These are phyloP conservation scores for Picathartes gymnocephalus DNA, from an alignment of 2,113 vertebrate species.

Conservation along the genomic window DNA sequence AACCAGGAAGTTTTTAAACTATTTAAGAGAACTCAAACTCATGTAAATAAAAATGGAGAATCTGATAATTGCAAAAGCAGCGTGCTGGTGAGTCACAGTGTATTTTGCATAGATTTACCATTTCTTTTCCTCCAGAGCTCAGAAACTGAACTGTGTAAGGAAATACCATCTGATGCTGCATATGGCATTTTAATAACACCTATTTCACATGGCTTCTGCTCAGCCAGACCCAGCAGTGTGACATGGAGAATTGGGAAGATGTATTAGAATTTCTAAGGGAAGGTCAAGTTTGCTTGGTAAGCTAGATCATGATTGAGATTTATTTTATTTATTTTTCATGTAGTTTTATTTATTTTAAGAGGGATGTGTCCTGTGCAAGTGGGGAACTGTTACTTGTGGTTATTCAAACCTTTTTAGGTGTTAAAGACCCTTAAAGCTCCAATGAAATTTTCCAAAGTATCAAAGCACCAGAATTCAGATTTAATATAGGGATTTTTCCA, in stretches of 20 bases:
- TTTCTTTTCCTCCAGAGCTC: not conserved
- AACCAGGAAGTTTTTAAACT: not conserved
- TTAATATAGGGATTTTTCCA: not conserved
- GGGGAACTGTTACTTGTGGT: accelerated
- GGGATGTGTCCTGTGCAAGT: not conserved
- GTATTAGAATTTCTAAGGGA: not conserved
- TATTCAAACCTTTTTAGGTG: not conserved
- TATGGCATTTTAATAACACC: constrained; percentile 8
- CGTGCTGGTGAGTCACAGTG: not conserved
- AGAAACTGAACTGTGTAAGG: not conserved
- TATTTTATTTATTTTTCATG: no score
- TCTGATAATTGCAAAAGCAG: not conserved
- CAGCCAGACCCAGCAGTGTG: not conserved
- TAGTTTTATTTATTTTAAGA: not conserved
- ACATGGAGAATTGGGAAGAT: not conserved
- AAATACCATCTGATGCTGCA: constrained; percentile 35
- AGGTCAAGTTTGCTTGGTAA: not conserved
- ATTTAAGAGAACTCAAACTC: not conserved
- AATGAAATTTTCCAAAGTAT: not conserved
- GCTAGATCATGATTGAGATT: not conserved
- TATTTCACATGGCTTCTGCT: not conserved
- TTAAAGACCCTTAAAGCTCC: not conserved
- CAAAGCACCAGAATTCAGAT: not conserved
- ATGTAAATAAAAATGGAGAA: not conserved
- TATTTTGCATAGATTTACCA: constrained; percentile 15